Base-by-base conservation (phyloP, 1,140 invertebrate species). In the Drosophila ercepeae region DNA sequence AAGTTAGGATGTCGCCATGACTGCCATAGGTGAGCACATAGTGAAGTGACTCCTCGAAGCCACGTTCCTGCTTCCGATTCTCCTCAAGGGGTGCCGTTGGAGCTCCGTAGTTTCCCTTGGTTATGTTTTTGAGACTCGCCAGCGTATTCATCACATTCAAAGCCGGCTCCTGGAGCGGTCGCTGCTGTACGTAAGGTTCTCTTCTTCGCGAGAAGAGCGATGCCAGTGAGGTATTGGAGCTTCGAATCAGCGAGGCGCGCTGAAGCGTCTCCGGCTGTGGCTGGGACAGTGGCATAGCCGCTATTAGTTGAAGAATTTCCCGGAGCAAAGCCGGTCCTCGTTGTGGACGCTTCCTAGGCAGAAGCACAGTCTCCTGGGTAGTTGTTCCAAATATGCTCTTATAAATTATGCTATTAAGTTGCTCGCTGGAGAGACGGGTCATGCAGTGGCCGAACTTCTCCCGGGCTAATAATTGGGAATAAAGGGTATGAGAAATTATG, bases 21-120 rank as follows among this genome's bases (percentile, higher is more conserved):
- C 94, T 95, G 3, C 95, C 96, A 82, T 96, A 96, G 49, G 93
- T 94, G 0, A 92, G 92, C 4, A 96, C 90, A 91, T 96, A 96
- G 84, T 95, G 95, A 0, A 95, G 77, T 71, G 94, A 95, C 86
- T 96, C 95, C 46, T 94, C 93, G 71, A 95, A 96, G 59, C 94
- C 94, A 54, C 94, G 92, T 0, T 92, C 71, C 53, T 90, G 92
- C 46, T 11, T 89, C 9, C 92, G 92, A 54, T 90, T 92, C 82
- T 90, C 25, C 74, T 89, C 46, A 90, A 41, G 3, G 77, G 34
- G 89, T 90, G 60, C 90, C 91, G 1, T 76, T 8, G 60, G 41
- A 3, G 34, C 48, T 2, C 91, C 92, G 41, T 93, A 93, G 27
- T 93, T 92, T 0, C 93, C 93, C 49, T 92, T 92, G 44, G 92